phyloP scores from a whole-genome alignment of 2,113 vertebrate species.

The Proteles cristata region DNA sequence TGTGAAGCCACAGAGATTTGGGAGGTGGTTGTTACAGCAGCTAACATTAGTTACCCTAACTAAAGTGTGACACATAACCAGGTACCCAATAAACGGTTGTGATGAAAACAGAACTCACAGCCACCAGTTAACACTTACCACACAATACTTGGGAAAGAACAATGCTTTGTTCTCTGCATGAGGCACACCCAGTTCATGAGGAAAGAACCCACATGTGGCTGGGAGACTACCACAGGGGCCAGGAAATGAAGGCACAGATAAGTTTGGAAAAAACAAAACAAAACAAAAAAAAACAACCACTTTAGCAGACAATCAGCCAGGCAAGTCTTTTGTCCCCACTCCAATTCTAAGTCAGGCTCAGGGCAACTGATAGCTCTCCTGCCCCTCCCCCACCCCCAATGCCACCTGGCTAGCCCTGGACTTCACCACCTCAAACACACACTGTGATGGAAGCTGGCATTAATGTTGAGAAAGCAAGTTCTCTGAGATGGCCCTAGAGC shows the following conservation, averaged over 20 bases:
- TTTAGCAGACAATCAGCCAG: not conserved
- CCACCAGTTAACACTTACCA: not conserved
- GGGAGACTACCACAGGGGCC: not conserved
- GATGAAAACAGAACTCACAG: not conserved
- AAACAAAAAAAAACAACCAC: not conserved
- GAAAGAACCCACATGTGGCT: not conserved
- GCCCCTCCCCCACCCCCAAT: rapidly evolving
- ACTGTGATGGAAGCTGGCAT: not conserved
- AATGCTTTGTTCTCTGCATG: not conserved
- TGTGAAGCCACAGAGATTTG: not conserved
- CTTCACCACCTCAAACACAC: not conserved
- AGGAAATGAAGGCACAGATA: not conserved
- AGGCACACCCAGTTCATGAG: not conserved
- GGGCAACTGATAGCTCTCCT: not conserved
- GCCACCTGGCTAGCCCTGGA: no score
- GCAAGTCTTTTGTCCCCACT: not conserved
- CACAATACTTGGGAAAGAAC: not conserved
- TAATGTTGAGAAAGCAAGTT: not conserved
- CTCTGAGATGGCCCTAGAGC: not conserved
- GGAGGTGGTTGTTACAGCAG: not conserved
- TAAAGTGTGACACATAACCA: not conserved
- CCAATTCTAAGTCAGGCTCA: not conserved
- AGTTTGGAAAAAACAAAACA: not conserved
- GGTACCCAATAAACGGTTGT: not conserved
- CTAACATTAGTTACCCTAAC: not conserved